These are phyloP conservation scores for Hippotragus niger DNA, from an alignment of 2,113 vertebrate species.

Conservation along the genomic window DNA sequence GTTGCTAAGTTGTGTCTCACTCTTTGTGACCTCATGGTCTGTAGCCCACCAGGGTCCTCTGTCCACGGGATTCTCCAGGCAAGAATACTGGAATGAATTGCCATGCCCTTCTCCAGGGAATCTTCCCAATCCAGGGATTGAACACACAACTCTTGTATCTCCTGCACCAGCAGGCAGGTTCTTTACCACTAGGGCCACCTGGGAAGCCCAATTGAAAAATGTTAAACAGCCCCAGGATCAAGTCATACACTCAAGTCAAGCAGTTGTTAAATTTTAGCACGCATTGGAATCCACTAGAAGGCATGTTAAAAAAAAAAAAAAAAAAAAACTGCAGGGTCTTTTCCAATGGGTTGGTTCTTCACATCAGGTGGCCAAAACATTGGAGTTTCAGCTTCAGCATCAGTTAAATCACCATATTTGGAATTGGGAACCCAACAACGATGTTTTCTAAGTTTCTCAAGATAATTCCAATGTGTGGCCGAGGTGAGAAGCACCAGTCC, in stretches of 20 bases:
- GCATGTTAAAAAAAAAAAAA: neutral
- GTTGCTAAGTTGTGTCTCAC: neutral
- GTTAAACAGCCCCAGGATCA: neutral
- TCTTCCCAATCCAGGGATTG: neutral
- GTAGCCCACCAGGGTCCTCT: neutral
- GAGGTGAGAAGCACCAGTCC: neutral
- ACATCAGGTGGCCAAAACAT: neutral
- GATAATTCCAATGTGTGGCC: neutral
- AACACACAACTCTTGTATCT: fast-evolving
- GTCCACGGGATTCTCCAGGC: neutral
- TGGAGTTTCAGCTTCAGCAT: neutral
- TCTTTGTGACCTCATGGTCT: neutral
- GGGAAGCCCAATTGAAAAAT: neutral
- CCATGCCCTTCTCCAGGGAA: neutral
- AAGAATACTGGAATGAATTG: neutral
- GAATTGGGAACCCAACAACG: neutral
- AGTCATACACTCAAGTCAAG: neutral
- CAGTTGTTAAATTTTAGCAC: neutral
- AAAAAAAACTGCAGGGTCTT: neutral
- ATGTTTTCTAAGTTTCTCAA: neutral
- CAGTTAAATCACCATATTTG: neutral
- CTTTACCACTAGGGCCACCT: neutral
- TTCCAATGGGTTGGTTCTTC: neutral
- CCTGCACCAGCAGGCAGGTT: neutral
- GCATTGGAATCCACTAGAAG: neutral